Evolutionary conservation across 2,888 invertebrate genomes (phyloP).

Genomic region (Fragum whitleyi): DNA sequence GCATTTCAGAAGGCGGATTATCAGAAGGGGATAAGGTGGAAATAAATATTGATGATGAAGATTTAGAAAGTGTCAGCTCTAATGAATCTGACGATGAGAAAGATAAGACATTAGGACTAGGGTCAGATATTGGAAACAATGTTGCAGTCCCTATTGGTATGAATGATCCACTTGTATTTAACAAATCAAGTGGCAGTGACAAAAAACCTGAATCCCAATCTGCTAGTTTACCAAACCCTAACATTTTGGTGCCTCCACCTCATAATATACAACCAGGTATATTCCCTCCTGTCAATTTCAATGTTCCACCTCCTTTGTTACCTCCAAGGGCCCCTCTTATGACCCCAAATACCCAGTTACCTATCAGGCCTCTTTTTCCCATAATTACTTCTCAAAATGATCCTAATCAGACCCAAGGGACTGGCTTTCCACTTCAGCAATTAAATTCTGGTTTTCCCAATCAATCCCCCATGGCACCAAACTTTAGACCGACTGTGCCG

Average conservation of each 20-base stretch:
- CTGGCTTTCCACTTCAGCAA: background rate
- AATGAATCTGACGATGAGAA: constrained; percentile 32
- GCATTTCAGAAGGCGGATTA: constrained; percentile 44
- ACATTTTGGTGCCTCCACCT: background rate
- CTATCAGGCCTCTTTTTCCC: background rate
- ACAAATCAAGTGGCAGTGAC: constrained; percentile 24
- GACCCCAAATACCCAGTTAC: background rate
- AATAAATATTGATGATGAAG: constrained; percentile 15
- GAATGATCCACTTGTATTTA: constrained; percentile 62
- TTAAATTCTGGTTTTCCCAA: background rate
- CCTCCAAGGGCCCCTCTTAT: background rate
- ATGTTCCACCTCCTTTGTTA: constrained; percentile 12
- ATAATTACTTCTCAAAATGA: background rate
- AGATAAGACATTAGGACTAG: background rate
- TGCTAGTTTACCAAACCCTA: background rate
- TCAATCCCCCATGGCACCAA: background rate
- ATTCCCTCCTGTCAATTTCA: constrained; percentile 8
- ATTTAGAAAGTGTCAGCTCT: constrained; percentile 57
- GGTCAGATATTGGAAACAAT: constrained; percentile 24
- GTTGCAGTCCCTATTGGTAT: constrained; percentile 58
- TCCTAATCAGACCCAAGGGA: background rate
- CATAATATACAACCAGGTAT: constrained; percentile 14
- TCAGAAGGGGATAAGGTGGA: constrained; percentile 22
- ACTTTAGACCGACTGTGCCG: background rate
- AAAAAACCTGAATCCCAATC: background rate